Percentiles rank a stretch among this genome's conserved stretches.
Evolutionary conservation across 2,888 invertebrate genomes (phyloP).

Genomic region (Limnephilus auricula): DNA sequence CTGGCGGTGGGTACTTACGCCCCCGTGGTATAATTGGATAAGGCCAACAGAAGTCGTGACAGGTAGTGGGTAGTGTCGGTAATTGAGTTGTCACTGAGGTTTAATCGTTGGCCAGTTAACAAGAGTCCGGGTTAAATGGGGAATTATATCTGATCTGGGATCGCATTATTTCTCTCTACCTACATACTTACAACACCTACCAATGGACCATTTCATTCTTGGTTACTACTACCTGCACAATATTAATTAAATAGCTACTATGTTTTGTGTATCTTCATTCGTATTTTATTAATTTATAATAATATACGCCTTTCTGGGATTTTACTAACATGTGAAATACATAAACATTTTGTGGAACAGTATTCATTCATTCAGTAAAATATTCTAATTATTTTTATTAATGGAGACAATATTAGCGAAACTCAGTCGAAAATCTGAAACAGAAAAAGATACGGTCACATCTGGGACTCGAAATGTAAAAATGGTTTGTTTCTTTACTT

Average conservation of each 20-base stretch:
- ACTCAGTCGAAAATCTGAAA: too few relatives aligned
- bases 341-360: too few relatives aligned
- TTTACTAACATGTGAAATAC: too few relatives aligned
- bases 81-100: conserved; percentile 20
- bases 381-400: too few relatives aligned
- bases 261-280: background rate
- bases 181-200: background rate
- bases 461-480: too few relatives aligned
- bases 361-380: too few relatives aligned
- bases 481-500: too few relatives aligned
- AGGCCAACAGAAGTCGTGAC: conserved; percentile 6
- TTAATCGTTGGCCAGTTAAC: conserved; percentile 15
- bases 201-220: background rate
- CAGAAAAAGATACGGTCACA: too few relatives aligned
- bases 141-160: background rate
- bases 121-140: background rate
- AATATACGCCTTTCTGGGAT: too few relatives aligned
- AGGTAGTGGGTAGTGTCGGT: conserved; percentile 6
- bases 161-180: background rate
- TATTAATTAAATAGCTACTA: background rate
- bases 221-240: background rate
- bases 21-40: background rate
- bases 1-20: background rate
- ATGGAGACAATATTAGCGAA: too few relatives aligned
- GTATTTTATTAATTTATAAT: too few relatives aligned